Conservation (phyloP, 2,797 vertebrate species). For the Hafferia zeledoni region DNA sequence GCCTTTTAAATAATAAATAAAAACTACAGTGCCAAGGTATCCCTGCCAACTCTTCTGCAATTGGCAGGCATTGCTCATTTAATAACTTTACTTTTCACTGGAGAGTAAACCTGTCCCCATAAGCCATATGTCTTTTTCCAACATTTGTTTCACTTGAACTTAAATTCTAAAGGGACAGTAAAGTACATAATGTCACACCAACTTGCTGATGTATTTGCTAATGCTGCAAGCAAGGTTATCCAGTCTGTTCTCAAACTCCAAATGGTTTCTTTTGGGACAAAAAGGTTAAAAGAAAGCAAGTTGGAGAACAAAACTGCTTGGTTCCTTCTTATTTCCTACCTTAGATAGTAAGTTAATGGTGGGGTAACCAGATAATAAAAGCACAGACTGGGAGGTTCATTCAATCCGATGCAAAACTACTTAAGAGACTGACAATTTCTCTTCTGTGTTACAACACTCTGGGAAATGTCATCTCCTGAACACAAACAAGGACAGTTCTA, state of each 20-base stretch:
- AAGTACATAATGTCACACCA: conserved; percentile 16
- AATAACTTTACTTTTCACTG: conserved; percentile 46
- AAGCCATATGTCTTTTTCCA: conserved; percentile 56
- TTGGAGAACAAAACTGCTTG: not conserved
- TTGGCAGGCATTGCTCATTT: conserved; percentile 45
- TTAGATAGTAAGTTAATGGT: not conserved
- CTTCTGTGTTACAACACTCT: not conserved
- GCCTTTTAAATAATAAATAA: conserved; percentile 34
- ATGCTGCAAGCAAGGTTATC: conserved; percentile 47
- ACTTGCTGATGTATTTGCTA: conserved; percentile 28
- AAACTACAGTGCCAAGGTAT: conserved; percentile 4
- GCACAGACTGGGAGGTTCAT: not conserved
- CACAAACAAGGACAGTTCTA: not conserved
- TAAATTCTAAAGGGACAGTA: conserved; percentile 43
- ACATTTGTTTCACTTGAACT: conserved; percentile 43
- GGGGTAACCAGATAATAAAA: not conserved
- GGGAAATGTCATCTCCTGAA: not conserved
- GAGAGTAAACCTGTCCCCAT: conserved; percentile 50
- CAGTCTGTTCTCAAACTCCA: not conserved
- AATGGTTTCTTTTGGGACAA: not conserved
- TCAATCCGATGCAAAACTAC: not conserved
- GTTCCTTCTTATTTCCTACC: not conserved
- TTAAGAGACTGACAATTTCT: not conserved
- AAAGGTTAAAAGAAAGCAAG: not conserved
- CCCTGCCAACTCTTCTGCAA: conserved; percentile 9